Evolutionary conservation across 2,113 vertebrate species (phyloP).

Genomic region (Trematocara macrostoma): DNA sequence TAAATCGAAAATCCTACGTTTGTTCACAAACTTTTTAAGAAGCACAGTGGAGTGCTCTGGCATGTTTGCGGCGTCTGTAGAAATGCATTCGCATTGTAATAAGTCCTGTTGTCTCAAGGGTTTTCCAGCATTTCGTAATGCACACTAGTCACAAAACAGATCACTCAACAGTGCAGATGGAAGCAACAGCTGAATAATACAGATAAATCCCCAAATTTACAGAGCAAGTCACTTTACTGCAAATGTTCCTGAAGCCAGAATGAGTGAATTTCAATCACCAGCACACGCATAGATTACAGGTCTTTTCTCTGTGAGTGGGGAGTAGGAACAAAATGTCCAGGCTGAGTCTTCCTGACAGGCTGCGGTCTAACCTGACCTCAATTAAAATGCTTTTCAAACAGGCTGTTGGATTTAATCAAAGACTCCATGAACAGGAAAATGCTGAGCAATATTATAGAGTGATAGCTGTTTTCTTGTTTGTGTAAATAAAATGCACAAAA

Average conservation of each 20-base stretch:
- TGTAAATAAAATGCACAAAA: not conserved
- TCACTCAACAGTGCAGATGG: slow-evolving; percentile 21
- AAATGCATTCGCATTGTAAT: not conserved
- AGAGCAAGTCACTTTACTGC: not conserved
- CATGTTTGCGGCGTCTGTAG: not conserved
- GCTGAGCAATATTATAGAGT: not conserved
- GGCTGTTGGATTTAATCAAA: not conserved
- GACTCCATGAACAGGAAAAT: not conserved
- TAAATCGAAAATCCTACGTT: not conserved
- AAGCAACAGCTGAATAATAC: slow-evolving; percentile 5
- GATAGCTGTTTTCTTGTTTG: not conserved
- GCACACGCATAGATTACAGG: not conserved
- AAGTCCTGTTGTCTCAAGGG: not conserved
- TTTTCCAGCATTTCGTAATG: not conserved
- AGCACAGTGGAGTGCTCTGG: not conserved
- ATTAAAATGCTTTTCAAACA: not conserved
- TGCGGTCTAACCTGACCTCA: not conserved
- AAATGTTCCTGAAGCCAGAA: not conserved
- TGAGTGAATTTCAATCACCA: not conserved
- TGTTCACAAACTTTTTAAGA: not conserved
- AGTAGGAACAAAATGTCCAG: not conserved
- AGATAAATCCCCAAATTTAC: not conserved
- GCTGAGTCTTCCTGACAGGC: not conserved
- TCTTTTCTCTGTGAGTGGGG: not conserved
- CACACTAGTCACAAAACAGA: not conserved